phyloP scores from a whole-genome alignment of 2,888 invertebrate genomes.

The Pecten maximus region DNA sequence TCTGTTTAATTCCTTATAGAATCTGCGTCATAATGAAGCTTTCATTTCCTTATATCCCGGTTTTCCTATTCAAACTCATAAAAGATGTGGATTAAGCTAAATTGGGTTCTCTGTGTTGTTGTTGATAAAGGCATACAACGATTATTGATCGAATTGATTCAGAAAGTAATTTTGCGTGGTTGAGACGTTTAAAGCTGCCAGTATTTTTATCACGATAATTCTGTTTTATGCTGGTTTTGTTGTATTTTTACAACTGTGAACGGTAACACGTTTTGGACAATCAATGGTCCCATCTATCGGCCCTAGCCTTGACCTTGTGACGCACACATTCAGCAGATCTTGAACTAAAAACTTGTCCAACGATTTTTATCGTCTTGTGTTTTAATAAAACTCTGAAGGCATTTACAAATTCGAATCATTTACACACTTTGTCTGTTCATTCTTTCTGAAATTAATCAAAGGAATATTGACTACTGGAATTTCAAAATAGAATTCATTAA shows the following conservation, averaged over 20 bases:
- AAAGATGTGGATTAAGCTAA: slow-evolving; percentile 1
- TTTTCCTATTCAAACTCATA: neutral
- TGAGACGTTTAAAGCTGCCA: neutral
- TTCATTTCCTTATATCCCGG: neutral
- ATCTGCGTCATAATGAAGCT: slow-evolving; percentile 7
- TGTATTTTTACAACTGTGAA: neutral
- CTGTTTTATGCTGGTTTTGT: neutral
- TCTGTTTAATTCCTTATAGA: neutral
- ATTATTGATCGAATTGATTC: neutral
- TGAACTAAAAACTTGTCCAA: neutral
- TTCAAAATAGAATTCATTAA: too few species aligned
- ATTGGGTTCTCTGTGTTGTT: neutral
- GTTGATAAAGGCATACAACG: neutral
- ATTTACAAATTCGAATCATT: neutral
- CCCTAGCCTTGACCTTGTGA: too few species aligned
- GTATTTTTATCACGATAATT: neutral
- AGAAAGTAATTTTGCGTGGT: neutral
- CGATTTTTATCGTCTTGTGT: neutral
- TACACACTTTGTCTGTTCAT: neutral
- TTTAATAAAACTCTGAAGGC: neutral
- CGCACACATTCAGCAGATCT: neutral
- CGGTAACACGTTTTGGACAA: neutral
- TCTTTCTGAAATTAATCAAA: neutral
- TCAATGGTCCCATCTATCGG: neutral
- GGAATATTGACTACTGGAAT: too few species aligned